These are phyloP conservation scores for Bubo blakistoni DNA, from an alignment of 2,113 vertebrate species.

Conservation along the genomic window DNA sequence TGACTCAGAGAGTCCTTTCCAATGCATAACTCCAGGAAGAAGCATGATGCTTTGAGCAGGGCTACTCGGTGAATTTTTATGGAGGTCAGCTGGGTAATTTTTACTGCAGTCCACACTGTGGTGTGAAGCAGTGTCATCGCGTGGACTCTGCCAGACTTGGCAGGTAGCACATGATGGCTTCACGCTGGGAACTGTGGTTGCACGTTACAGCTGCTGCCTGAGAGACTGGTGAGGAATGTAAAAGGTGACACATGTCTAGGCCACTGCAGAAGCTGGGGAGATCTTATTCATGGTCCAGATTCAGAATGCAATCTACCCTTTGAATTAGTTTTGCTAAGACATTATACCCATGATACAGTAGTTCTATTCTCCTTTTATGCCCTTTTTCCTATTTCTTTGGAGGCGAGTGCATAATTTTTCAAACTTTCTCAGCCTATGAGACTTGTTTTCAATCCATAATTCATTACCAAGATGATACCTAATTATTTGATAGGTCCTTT, in stretches of 20 bases:
- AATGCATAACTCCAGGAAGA: neutral
- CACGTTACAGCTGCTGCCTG: neutral
- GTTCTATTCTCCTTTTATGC: neutral
- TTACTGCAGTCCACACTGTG: neutral
- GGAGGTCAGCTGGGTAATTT: neutral
- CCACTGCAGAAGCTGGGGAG: neutral
- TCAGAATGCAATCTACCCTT: neutral
- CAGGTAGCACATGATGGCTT: neutral
- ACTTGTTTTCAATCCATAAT: neutral
- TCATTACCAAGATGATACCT: neutral
- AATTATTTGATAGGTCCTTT: neutral
- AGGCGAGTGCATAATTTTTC: neutral
- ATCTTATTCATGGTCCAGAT: neutral
- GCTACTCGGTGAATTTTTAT: neutral
- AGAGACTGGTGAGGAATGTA: neutral
- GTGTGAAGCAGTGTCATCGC: neutral
- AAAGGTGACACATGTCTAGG: neutral
- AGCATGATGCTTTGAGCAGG: neutral
- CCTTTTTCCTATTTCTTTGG: neutral
- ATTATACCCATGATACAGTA: neutral
- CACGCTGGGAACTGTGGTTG: neutral
- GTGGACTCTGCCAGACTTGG: neutral
- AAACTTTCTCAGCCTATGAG: neutral
- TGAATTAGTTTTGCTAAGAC: neutral
- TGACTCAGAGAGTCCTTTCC: constrained; percentile 25